These are phyloP conservation scores for Diglossa cyanea DNA, from an alignment of 2,797 vertebrate species.

Conservation along the genomic window DNA sequence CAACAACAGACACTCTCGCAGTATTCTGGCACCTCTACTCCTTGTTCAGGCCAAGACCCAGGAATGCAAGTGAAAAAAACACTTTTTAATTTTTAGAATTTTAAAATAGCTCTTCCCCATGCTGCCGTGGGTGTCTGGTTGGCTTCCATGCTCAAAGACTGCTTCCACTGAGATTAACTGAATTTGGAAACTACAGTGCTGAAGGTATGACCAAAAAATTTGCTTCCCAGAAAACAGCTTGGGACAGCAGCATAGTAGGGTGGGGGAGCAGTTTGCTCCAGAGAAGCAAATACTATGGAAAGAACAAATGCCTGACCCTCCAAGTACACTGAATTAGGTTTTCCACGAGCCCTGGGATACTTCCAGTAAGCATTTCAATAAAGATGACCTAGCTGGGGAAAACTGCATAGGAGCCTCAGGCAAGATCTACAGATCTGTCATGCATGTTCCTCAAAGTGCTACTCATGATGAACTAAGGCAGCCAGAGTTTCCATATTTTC, in stretches of 20 bases:
- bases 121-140: constrained; percentile 4
- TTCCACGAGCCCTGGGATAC: not conserved
- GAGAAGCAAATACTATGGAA: not conserved
- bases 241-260: not conserved
- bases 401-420: not conserved
- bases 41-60: constrained; percentile 56
- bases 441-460: not conserved
- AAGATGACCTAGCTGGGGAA: not conserved
- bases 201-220: not conserved
- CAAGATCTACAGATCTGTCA: not conserved
- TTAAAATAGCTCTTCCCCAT: constrained; percentile 46
- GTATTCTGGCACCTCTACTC: constrained; percentile 55
- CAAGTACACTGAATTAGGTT: not conserved
- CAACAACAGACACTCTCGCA: constrained; percentile 62
- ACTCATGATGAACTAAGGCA: not conserved
- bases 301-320: not conserved
- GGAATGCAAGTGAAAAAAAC: constrained; percentile 51
- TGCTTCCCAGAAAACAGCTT: constrained; percentile 10
- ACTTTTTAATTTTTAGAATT: constrained; percentile 51
- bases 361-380: not conserved
- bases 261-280: not conserved
- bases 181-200: not conserved
- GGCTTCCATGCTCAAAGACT: not conserved
- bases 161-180: constrained; percentile 8
- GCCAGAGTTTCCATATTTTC: not conserved